Conservation (phyloP, 2,797 vertebrate genomes). For the Poecilia picta region DNA sequence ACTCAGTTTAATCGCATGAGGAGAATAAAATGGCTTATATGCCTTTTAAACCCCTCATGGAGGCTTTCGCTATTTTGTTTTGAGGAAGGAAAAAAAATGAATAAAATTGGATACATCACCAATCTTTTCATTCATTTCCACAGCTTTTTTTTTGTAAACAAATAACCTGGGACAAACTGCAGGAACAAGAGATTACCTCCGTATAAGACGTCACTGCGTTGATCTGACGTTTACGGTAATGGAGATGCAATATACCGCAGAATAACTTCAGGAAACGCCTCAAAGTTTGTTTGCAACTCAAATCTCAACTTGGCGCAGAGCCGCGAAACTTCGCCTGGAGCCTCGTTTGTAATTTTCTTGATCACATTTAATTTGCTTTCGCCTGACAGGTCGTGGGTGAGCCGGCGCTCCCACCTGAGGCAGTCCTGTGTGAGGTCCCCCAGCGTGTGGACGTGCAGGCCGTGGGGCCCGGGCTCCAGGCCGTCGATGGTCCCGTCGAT, state of each 20-base stretch:
- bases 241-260: neutral
- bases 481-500: slow-evolving; percentile 91
- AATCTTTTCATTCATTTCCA: neutral
- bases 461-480: slow-evolving; percentile 85
- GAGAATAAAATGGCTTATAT: neutral
- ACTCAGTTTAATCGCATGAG: neutral
- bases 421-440: slow-evolving; percentile 88
- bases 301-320: neutral
- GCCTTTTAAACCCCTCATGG: neutral
- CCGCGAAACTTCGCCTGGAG: neutral
- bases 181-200: neutral
- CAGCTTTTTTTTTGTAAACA: neutral
- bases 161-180: neutral
- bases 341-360: neutral
- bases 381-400: neutral
- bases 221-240: neutral
- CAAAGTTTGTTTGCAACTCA: neutral
- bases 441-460: slow-evolving; percentile 88
- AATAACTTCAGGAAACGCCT: neutral
- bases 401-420: slow-evolving; percentile 76
- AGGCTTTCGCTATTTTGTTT: neutral
- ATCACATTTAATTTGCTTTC: neutral
- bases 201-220: neutral
- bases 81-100: neutral
- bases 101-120: neutral